Conservation (phyloP, 1,140 invertebrate species). For the Zaprionus nigranus region DNA sequence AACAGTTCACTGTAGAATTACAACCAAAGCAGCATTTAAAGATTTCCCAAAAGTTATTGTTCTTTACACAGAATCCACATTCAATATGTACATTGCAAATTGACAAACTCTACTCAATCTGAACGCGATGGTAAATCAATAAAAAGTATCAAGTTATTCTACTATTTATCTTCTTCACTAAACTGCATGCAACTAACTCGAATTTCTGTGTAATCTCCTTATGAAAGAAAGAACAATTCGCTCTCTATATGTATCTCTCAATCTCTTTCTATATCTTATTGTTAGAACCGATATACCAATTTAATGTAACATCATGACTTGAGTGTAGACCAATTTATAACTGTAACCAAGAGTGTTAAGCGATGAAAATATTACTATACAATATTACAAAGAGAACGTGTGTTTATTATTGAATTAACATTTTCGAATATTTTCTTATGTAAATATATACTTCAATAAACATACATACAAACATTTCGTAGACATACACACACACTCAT, state of each 20-base stretch:
- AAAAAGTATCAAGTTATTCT: slow-evolving; percentile 28
- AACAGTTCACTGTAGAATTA: too few species aligned
- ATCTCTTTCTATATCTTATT: slow-evolving; percentile 32
- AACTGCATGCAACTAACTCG: slow-evolving; percentile 75
- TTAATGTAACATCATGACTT: slow-evolving; percentile 68
- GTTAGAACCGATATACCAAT: slow-evolving; percentile 58
- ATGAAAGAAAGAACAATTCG: slow-evolving; percentile 43
- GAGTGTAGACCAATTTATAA: slow-evolving; percentile 81
- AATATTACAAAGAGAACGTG: slow-evolving; percentile 21
- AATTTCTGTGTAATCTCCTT: slow-evolving; percentile 75
- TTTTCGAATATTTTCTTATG: slow-evolving; percentile 76
- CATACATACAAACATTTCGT: slow-evolving; percentile 46
- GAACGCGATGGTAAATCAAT: slow-evolving; percentile 24
- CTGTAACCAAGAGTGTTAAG: slow-evolving; percentile 47
- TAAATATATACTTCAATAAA: slow-evolving; percentile 51
- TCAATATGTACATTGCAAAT: not conserved
- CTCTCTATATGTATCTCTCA: slow-evolving; percentile 28
- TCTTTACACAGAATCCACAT: not conserved
- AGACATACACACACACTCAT: slow-evolving; percentile 30
- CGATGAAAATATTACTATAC: slow-evolving; percentile 23
- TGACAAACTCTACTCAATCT: not conserved
- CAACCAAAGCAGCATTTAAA: slow-evolving; percentile 2
- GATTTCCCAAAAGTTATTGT: not conserved
- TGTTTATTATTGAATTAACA: slow-evolving; percentile 58
- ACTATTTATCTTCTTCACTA: slow-evolving; percentile 46